Conservation (phyloP, 2,888 invertebrate genomes). For the Cerastoderma edule region DNA sequence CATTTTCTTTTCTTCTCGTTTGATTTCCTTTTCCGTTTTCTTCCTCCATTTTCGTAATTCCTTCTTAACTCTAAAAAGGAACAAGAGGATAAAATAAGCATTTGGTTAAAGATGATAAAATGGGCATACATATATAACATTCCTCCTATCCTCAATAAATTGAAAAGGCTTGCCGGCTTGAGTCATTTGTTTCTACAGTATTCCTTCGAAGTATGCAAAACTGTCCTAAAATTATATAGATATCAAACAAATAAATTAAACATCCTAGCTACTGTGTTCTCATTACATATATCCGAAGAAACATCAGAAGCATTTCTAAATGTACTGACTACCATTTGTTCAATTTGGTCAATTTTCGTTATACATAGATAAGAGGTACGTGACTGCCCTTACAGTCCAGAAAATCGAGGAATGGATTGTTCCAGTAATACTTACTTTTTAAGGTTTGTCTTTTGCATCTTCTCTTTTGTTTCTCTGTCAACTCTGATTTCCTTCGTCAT, state of each 20-base stretch:
- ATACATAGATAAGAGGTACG: background rate
- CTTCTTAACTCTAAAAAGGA: constrained; percentile 38
- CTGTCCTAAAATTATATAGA: background rate
- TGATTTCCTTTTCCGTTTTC: constrained; percentile 41
- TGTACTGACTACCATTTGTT: background rate
- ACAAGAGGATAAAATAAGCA: background rate
- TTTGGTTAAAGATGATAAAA: background rate
- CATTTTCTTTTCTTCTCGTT: constrained; percentile 40
- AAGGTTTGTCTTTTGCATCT: constrained; percentile 41
- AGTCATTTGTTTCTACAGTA: background rate
- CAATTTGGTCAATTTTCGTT: background rate
- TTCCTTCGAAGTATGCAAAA: background rate
- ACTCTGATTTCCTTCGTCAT: constrained; percentile 35
- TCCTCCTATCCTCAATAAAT: background rate
- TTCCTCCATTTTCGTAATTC: constrained; percentile 45
- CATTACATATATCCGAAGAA: background rate
- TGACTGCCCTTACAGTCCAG: background rate
- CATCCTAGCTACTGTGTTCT: background rate
- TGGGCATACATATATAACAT: background rate
- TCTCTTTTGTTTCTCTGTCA: constrained; percentile 42
- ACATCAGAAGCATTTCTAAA: too few relatives aligned
- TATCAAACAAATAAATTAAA: background rate
- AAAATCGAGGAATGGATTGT: background rate
- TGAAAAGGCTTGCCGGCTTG: background rate
- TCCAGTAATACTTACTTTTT: constrained; percentile 35